Evolutionary conservation across 1,140 invertebrate species (phyloP), one percentile per base, ranked within the genome.

Genomic region (Anoplophora glabripennis): DNA sequence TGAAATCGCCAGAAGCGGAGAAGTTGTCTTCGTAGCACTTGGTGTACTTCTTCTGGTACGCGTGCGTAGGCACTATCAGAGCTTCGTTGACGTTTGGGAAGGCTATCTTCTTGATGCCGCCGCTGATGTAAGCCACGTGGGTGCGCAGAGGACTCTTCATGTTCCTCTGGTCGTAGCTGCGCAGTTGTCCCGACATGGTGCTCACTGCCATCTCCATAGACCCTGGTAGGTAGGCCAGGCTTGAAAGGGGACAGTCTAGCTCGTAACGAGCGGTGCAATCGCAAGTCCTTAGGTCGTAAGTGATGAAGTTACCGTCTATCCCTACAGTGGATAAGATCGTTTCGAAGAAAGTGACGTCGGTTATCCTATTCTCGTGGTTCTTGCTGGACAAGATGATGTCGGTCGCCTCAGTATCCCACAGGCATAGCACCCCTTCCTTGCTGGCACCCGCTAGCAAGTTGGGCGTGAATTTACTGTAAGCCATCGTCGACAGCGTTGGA

Each of bases 81-180:
- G 35, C 7, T 3, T 35, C 40, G n/a, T 12, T 11, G n/a, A 53
- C 3, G 40, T 51, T 36, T 44, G 57, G 41, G 33, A 59, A 46
- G 3, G 53, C 48, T 36, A 59, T 64, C 36, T 59, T 53, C 42
- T 59, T 52, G 35, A 61, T 61, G 34, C 55, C 57, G 11, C 53
- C 53, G 12, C 44, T 48, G 36, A 45, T 52, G 37, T 56, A 57
- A 17, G 58, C 54, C 11, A 64, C 46, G 3, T 59, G 35, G 7
- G 62, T 64, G 36, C 49, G 52, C 18, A 64, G 15, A 18, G 62
- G 62, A 3, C 34, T 57, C 28, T 56, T 64, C 34, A 64, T 53
- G 44, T 68, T 53, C 40, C 69, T 56, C 37, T 52, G 48, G 46
- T 71, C 69, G 41, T 68, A 65, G 42, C 56, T 57, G n/a, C 69